Conservation (phyloP, 2,888 invertebrate genomes). For the Catonia carolina region DNA sequence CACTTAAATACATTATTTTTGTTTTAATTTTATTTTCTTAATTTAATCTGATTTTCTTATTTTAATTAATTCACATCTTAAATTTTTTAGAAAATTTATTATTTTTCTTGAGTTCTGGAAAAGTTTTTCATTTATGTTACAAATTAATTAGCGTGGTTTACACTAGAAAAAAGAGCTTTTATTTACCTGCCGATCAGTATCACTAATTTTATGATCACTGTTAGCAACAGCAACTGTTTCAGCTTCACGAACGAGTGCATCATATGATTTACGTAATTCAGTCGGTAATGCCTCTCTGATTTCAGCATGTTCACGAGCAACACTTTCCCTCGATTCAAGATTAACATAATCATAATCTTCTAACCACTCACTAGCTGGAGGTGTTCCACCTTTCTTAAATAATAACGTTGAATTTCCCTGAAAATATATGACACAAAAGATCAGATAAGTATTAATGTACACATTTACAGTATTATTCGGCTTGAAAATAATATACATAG, state of each 20-base stretch:
- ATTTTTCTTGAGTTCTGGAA: too few relatives aligned
- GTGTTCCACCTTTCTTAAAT: slow-evolving; percentile 58
- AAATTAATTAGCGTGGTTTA: too few relatives aligned
- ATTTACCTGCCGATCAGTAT: slow-evolving; percentile 53
- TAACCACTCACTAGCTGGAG: slow-evolving; percentile 51
- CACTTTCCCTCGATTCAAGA: slow-evolving; percentile 63
- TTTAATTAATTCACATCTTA: too few relatives aligned
- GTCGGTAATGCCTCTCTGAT: slow-evolving; percentile 65
- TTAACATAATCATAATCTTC: slow-evolving; percentile 91
- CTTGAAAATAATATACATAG: too few relatives aligned
- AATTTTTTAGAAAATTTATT: too few relatives aligned
- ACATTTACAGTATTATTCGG: too few relatives aligned
- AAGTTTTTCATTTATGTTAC: too few relatives aligned
- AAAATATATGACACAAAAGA: slow-evolving; percentile 30
- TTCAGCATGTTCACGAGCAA: slow-evolving; percentile 64
- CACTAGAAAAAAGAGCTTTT: not conserved
- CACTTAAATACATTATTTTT: too few relatives aligned
- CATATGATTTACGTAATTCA: slow-evolving; percentile 67
- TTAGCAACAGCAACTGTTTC: slow-evolving; percentile 55
- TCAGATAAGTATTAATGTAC: not conserved
- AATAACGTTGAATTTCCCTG: slow-evolving; percentile 71
- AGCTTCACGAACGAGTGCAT: slow-evolving; percentile 65
- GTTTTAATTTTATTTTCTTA: too few relatives aligned
- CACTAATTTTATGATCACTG: slow-evolving; percentile 47
- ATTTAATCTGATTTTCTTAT: too few relatives aligned